Percentiles rank a stretch among this genome's conserved stretches.
Evolutionary conservation across 2,888 invertebrate genomes (phyloP).

Genomic region (Acleris sparsana): DNA sequence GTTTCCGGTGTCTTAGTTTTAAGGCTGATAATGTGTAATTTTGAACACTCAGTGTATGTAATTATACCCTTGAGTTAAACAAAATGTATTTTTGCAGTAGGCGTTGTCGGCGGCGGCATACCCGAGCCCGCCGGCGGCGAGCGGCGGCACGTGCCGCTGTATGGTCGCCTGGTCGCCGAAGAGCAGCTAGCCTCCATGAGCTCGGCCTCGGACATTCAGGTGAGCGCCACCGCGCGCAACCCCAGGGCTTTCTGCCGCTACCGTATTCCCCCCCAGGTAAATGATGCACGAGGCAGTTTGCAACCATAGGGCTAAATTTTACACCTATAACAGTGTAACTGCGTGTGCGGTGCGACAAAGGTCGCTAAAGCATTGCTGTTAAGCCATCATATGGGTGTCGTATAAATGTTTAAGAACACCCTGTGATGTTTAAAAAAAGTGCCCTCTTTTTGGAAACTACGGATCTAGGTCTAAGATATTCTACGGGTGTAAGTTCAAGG

Average conservation of each 20-base stretch:
- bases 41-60: background rate
- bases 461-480: background rate
- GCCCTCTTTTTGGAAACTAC: no score
- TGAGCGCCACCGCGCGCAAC: slow-evolving; percentile 80
- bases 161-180: slow-evolving; percentile 95
- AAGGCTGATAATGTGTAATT: no score
- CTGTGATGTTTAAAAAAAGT: no score
- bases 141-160: slow-evolving; percentile 91
- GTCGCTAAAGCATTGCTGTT: background rate
- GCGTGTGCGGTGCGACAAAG: no score
- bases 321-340: background rate
- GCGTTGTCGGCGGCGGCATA: slow-evolving; percentile 77
- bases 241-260: slow-evolving; percentile 81
- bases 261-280: slow-evolving; percentile 78
- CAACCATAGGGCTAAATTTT: slow-evolving; percentile 39
- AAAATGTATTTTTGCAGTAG: slow-evolving; percentile 67
- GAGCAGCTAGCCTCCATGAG: slow-evolving; percentile 89
- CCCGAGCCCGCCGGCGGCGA: slow-evolving; percentile 75
- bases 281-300: slow-evolving; percentile 82
- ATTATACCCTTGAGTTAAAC: background rate
- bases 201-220: slow-evolving; percentile 86
- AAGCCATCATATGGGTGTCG: no score
- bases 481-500: no score
- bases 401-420: no score
- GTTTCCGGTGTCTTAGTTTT: no score